Evolutionary conservation across 2,113 vertebrate species (phyloP), one percentile per base, ranked within the genome.

Genomic region (Megaptera novaeangliae): DNA sequence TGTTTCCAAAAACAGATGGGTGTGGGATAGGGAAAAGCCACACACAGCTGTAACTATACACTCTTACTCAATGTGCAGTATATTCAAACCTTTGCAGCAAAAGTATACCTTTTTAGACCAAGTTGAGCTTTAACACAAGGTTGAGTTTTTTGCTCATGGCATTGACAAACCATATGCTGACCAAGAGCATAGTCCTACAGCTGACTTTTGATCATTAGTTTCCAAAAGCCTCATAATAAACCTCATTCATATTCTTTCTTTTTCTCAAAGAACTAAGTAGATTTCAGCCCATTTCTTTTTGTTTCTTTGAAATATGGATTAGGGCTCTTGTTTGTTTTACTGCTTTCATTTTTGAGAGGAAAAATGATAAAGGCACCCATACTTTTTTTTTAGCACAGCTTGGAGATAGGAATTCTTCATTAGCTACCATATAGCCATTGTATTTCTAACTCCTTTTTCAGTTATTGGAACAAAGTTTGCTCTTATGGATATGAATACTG

Each of bases 381-480:
- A 96, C 97, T 68, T 12, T 88, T 97, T 97, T 97, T 95, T 91
- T 68, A 84, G 94, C 96, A 52, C 89, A 97, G 57, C 96, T 84
- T 61, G 0, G 84, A 61, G 2, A 71, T 72, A 97, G 66, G 86
- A 91, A 72, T 81, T 97, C 96, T 98, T 72, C 82, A 74, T 71
- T 78, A 96, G 78, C 91, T 83, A 80, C 89, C 94, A 78, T 71
- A 55, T 52, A 59, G 64, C 31, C 29, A 96, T 97, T 98, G 71
- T 97, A n/a, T 89, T 97, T 49, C 72, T 92, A 9, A 21, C 21
- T 55, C 81, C 91, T 95, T 96, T 92, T 96, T 80, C 46, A 80
- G 68, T 46, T 72, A 80, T 91, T 91, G 96, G 82, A 97, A 98
- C 98, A 98, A 96, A 95, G 97, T 80, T 93, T 95, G 87, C 94